Percentiles rank a stretch among this genome's conserved stretches.
phyloP scores from a whole-genome alignment of 2,888 invertebrate species.

The Drosophila greeni region DNA sequence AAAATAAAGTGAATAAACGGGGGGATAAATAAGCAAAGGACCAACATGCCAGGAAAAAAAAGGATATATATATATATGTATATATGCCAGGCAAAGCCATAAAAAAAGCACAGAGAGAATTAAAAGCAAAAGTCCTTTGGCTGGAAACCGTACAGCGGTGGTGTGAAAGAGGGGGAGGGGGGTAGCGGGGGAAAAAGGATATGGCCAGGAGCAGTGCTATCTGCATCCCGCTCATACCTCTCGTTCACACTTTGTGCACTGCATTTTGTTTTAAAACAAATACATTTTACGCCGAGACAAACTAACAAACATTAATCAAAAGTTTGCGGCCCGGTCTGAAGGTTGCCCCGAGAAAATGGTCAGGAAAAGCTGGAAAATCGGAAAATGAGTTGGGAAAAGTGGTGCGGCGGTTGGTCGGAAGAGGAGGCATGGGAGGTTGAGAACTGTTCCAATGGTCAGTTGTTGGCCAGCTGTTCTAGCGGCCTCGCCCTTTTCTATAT shows the following conservation, averaged over 20 bases:
- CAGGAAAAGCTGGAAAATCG: slow-evolving; percentile 26
- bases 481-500: slow-evolving; percentile 49
- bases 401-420: background rate
- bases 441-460: slow-evolving; percentile 35
- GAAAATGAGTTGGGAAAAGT: slow-evolving; percentile 9
- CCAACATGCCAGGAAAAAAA: slow-evolving; percentile 3
- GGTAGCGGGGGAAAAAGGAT: background rate
- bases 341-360: slow-evolving; percentile 43
- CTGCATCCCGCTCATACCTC: slow-evolving; percentile 26
- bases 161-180: background rate
- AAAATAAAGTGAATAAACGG: slow-evolving; percentile 27
- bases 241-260: slow-evolving; percentile 37
- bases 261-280: slow-evolving; percentile 68
- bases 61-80: background rate
- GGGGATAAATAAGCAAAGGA: slow-evolving; percentile 23
- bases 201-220: slow-evolving; percentile 19
- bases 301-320: slow-evolving; percentile 71
- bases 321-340: slow-evolving; percentile 61
- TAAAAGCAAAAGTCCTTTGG: slow-evolving; percentile 34
- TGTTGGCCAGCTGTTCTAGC: slow-evolving; percentile 32
- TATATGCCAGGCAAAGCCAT: slow-evolving; percentile 15
- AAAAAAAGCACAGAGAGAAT: slow-evolving; percentile 33
- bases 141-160: slow-evolving; percentile 29
- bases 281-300: slow-evolving; percentile 64
- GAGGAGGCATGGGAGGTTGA: too few relatives aligned